Evolutionary conservation across 2,888 invertebrate species (phyloP), one percentile per base, ranked within the genome.

Genomic region (Gymnoscelis rufifasciata): DNA sequence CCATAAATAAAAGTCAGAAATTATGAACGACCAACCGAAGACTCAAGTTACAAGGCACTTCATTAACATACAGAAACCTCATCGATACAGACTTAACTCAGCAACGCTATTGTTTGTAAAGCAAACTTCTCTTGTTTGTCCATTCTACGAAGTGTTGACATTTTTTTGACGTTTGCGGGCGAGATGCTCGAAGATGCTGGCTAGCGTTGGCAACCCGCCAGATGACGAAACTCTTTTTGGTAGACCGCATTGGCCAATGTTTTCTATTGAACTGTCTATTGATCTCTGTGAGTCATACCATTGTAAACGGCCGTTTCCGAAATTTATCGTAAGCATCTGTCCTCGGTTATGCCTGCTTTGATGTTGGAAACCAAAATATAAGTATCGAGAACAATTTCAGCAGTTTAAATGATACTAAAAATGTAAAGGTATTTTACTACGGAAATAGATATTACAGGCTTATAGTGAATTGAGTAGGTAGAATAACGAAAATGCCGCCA

Each of bases 141-240:
- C 58, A 54, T 54, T 61, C 59, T 51, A 47, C 54, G 50, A 59
- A 58, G 62, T 68, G 68, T 68, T 71, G 66, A 64, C 66, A 65
- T 57, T 67, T 62, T 62, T 66, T 58, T 40, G 60, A 59, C 60
- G 57, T 53, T 47, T 38, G 35, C 15, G 44, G 39, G 42, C 43
- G 59, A 69, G 77, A 72, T 72, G 62, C 53, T 50, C 54, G 57
- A 39, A 47, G 51, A 55, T 44, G 54, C 44, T 40, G 51, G 47
- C 45, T 48, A 49, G 35, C 28, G 46, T 56, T 81, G 81, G 81
- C 77, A 40, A 36, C 26, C 13, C 45, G 74, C 80, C 81, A 82
- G 51, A 38, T 78, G 71, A 70, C 69, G 75, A 74, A 74, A 80
- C 57, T 59, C 60, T 62, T 57, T 69, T 56, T 60, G 49, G 44